phyloP scores from a whole-genome alignment of 2,888 invertebrate species.

The Rhogogaster chlorosoma region DNA sequence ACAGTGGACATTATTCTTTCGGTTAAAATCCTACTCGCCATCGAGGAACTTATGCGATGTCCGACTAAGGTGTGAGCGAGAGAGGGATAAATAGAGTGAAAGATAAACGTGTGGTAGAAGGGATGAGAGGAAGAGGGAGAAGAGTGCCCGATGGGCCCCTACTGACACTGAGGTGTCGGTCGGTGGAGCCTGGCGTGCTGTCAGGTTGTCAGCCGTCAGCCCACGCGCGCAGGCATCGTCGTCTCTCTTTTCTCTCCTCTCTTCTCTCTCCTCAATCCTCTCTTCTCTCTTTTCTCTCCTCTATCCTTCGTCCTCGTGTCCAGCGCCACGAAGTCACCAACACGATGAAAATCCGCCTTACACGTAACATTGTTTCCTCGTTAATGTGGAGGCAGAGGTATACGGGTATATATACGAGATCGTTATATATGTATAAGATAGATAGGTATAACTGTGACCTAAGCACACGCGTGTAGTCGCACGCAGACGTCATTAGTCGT shows the following conservation, averaged over 20 bases:
- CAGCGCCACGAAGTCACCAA: not conserved
- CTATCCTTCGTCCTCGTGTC: slow-evolving; percentile 13
- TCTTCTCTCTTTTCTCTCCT: not conserved
- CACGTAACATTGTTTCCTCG: slow-evolving; percentile 20
- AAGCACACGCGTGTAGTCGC: slow-evolving; percentile 51
- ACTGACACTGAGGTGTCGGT: slow-evolving; percentile 76
- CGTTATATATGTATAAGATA: not conserved
- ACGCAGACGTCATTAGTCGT: slow-evolving; percentile 64
- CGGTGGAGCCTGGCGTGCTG: slow-evolving; percentile 73
- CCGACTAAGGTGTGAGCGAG: slow-evolving; percentile 9
- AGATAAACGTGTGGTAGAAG: slow-evolving; percentile 53
- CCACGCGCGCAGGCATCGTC: slow-evolving; percentile 74
- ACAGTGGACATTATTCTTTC: slow-evolving; percentile 41
- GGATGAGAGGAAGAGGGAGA: slow-evolving; percentile 56
- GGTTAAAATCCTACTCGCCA: slow-evolving; percentile 26
- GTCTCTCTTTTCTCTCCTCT: slow-evolving; percentile 32
- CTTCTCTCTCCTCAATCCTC: not conserved
- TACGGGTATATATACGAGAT: not conserved
- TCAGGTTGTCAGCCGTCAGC: slow-evolving; percentile 76
- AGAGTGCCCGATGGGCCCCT: slow-evolving; percentile 70
- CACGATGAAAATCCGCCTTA: not conserved
- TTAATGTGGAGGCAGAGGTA: not conserved
- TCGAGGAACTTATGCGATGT: not conserved
- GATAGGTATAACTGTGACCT: slow-evolving; percentile 31
- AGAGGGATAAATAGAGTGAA: slow-evolving; percentile 40